Evolutionary conservation across 37 sponge, comb jelly and placozoan genomes (phyloP).

Genomic region (Halisarca cf. caerulea): DNA sequence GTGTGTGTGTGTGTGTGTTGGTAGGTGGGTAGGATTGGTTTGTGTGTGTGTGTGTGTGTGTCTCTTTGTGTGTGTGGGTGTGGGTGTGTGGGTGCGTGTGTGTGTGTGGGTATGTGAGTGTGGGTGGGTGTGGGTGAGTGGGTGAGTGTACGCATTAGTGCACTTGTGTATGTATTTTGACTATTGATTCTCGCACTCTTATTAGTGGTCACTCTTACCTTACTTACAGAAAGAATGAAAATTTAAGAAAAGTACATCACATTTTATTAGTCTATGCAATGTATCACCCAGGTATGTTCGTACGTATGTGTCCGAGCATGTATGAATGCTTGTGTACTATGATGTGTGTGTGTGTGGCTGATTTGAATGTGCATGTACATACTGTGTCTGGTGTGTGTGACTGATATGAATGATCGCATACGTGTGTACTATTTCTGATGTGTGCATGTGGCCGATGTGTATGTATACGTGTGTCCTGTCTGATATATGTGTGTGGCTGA

Average conservation of each 20-base stretch:
- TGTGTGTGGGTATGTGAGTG: background rate
- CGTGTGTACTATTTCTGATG: background rate
- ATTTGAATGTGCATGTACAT: background rate
- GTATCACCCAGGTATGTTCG: slow-evolving; percentile 73
- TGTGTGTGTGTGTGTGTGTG: background rate
- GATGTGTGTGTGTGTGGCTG: background rate
- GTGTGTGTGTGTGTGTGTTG: no score
- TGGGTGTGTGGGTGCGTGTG: background rate
- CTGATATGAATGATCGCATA: no score
- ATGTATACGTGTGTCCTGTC: background rate
- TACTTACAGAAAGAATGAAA: slow-evolving; percentile 18
- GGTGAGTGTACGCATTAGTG: no score
- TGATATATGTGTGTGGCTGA: no score
- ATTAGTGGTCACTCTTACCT: no score
- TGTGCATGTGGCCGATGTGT: background rate
- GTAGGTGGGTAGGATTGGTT: background rate
- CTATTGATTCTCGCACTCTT: no score
- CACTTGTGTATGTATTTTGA: no score
- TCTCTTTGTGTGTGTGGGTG: background rate
- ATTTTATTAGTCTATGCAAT: slow-evolving; percentile 69
- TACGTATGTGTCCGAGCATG: no score
- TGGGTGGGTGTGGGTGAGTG: no score
- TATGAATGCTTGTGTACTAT: background rate
- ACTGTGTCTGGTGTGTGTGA: background rate
- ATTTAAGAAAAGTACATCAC: slow-evolving; percentile 73